Conservation (phyloP, 1,140 invertebrate species). For the Papilio dardanus region DNA sequence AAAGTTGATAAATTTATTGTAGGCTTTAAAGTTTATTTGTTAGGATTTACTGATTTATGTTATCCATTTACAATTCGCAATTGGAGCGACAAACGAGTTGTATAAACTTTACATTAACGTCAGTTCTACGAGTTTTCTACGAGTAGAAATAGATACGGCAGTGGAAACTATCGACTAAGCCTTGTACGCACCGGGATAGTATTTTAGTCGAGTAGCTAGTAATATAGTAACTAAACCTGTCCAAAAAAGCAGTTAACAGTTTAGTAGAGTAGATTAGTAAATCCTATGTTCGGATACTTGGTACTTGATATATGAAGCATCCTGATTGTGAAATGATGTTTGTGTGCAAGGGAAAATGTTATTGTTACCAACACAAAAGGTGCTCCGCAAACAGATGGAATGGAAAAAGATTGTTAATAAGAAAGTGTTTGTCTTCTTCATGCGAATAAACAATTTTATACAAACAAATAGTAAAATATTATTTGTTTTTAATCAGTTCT, state of each 20-base stretch:
- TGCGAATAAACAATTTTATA: background rate
- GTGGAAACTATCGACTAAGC: too few relatives aligned
- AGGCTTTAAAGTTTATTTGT: constrained; percentile 22
- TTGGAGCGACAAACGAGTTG: constrained; percentile 7
- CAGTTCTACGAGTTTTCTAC: too few relatives aligned
- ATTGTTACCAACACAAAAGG: background rate
- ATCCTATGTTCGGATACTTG: too few relatives aligned
- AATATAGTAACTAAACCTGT: too few relatives aligned
- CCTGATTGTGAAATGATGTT: background rate
- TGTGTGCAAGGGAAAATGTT: background rate
- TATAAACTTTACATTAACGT: constrained; percentile 6
- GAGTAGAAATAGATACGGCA: background rate
- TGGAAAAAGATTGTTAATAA: background rate
- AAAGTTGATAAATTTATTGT: constrained; percentile 14
- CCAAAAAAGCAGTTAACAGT: too few relatives aligned
- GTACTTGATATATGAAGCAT: background rate
- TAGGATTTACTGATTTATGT: constrained; percentile 19
- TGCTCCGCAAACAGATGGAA: background rate
- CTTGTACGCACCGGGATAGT: too few relatives aligned
- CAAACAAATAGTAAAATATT: background rate
- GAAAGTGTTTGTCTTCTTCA: background rate
- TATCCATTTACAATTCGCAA: background rate
- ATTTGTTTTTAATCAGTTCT: background rate
- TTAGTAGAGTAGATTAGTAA: too few relatives aligned
- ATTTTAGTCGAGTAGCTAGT: too few relatives aligned